These are phyloP conservation scores for Xestoiulus laeticollis DNA, from an alignment of 2,888 invertebrate genomes.

Conservation along the genomic window DNA sequence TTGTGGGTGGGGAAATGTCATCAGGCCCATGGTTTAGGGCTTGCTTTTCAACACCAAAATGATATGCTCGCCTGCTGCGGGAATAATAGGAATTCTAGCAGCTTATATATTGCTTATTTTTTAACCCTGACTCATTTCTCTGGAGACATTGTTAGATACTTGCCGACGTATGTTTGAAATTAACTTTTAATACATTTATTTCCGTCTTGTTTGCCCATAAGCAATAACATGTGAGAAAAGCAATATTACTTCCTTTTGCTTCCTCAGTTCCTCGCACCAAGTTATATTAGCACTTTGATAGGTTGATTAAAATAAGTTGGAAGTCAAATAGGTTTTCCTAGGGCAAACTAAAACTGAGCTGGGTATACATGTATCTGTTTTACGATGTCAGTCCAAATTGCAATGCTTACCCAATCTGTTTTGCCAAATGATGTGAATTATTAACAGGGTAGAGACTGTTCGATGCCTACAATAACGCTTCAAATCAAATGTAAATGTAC, in stretches of 20 bases:
- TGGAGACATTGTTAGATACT: conserved; percentile 18
- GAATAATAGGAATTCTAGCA: conserved; percentile 19
- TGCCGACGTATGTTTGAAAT: conserved; percentile 26
- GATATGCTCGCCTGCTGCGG: background rate
- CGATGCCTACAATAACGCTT: background rate
- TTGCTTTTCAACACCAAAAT: background rate
- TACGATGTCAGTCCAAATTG: conserved; percentile 9
- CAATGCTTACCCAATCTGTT: conserved; percentile 26
- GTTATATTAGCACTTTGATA: conserved; percentile 26
- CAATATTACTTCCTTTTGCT: conserved; percentile 26
- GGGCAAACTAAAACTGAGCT: background rate
- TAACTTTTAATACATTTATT: conserved; percentile 26
- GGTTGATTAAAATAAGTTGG: conserved; percentile 19
- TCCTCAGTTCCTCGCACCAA: background rate
- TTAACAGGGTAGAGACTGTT: background rate
- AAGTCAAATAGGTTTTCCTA: conserved; percentile 26
- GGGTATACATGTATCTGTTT: background rate
- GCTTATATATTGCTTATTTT: conserved; percentile 26
- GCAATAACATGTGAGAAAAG: conserved; percentile 11
- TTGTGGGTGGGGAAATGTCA: background rate
- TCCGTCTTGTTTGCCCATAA: conserved; percentile 19
- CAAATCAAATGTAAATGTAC: conserved; percentile 4
- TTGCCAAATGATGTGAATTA: conserved; percentile 26
- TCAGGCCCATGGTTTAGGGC: background rate
- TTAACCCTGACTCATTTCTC: conserved; percentile 2